A percentile compares a stretch with the other conserved stretches of the same genome.
phyloP scores from a whole-genome alignment of 2,113 vertebrate genomes.

The Pollachius pollachius region DNA sequence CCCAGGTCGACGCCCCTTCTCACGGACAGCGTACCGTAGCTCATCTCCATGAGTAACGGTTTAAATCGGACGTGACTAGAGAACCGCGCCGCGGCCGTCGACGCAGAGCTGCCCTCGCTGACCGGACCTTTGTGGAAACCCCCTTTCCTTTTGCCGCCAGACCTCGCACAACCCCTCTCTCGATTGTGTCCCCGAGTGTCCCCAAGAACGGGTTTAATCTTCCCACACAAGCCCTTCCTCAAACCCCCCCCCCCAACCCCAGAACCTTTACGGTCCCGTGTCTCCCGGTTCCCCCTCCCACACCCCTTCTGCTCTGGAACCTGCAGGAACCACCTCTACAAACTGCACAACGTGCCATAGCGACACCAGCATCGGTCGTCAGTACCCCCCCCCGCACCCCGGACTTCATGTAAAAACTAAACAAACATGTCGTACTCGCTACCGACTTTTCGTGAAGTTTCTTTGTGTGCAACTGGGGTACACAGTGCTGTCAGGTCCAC shows the following conservation, averaged over 20 bases:
- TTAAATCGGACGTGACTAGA: no score
- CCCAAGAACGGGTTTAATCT: neutral
- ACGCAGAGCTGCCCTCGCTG: no score
- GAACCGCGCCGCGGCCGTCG: no score
- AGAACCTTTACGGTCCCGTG: conserved; percentile 10
- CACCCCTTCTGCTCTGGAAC: conserved; percentile 13
- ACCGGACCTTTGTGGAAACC: neutral
- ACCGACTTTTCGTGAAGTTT: no score
- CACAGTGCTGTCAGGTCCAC: no score
- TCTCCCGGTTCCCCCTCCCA: conserved; percentile 21
- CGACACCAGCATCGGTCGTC: no score
- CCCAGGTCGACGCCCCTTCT: no score
- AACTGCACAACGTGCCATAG: neutral
- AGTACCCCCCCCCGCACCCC: neutral
- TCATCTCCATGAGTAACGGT: no score
- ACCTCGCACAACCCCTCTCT: neutral
- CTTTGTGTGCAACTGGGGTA: no score
- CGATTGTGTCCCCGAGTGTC: neutral
- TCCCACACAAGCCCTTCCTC: neutral
- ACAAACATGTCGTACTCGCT: no score
- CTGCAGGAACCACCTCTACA: neutral
- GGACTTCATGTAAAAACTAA: no score
- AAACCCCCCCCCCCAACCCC: conserved; percentile 5
- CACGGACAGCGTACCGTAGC: no score
- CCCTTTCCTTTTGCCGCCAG: neutral